Percentiles rank a stretch among this genome's conserved stretches.
These are phyloP conservation scores for Caenorhabditis inopinata DNA, from an alignment of 1,140 invertebrate genomes.

Conservation along the genomic window DNA sequence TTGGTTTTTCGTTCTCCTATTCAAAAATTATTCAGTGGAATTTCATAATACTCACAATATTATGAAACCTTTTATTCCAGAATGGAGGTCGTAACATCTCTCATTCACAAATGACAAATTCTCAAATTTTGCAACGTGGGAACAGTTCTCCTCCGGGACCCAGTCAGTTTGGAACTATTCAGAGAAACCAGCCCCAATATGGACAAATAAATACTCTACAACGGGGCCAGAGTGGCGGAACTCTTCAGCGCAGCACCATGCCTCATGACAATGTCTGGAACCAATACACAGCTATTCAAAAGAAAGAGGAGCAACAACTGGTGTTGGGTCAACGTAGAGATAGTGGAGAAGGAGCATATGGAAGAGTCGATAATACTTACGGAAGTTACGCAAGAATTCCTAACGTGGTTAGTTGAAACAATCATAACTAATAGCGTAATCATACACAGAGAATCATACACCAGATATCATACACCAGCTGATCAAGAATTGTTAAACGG, in stretches of 20 bases:
- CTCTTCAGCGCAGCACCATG: conserved; percentile 25
- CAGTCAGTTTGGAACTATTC: conserved; percentile 20
- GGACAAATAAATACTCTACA: conserved; percentile 32
- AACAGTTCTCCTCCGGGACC: conserved; percentile 40
- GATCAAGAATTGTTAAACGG: too few species aligned
- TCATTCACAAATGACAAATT: background rate
- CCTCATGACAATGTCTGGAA: conserved; percentile 22
- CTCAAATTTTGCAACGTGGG: conserved; percentile 25
- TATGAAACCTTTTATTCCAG: background rate
- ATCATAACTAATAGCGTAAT: background rate
- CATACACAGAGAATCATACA: too few species aligned
- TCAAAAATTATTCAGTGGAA: background rate
- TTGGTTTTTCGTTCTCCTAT: background rate
- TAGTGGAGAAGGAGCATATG: conserved; percentile 24
- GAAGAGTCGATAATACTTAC: conserved; percentile 37
- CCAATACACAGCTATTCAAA: conserved; percentile 44
- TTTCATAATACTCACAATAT: background rate
- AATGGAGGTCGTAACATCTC: conserved; percentile 13
- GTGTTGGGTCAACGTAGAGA: conserved; percentile 19
- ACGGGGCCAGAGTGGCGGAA: conserved; percentile 10
- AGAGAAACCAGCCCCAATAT: conserved; percentile 5
- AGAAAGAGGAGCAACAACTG: conserved; percentile 32
- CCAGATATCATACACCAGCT: too few species aligned
- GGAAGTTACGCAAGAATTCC: conserved; percentile 45
- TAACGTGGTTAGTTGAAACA: conserved; percentile 1